A percentile compares a stretch with the other conserved stretches of the same genome.
phyloP scores from a whole-genome alignment of 2,888 invertebrate species.

The Gordius sp. region DNA sequence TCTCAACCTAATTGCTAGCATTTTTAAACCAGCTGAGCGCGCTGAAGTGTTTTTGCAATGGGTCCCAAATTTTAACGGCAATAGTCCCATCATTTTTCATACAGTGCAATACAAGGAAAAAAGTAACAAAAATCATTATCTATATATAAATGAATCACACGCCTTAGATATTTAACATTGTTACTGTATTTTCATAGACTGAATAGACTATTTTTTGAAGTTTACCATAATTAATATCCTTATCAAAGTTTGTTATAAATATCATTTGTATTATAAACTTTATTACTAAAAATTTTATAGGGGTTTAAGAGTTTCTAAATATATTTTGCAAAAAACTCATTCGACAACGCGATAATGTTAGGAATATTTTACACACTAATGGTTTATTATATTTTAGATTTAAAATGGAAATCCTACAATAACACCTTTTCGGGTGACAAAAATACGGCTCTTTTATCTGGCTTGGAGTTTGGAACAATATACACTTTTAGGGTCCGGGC shows the following conservation, averaged over 20 bases:
- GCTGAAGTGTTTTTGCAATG: conserved; percentile 66
- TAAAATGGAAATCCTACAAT: background rate
- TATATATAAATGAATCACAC: background rate
- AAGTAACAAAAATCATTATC: conserved; percentile 24
- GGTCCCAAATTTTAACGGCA: conserved; percentile 86
- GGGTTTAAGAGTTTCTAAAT: no score
- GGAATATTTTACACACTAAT: no score
- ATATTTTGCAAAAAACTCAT: no score
- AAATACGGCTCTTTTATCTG: background rate
- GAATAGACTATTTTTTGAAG: background rate
- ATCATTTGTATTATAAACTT: no score
- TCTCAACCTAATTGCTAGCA: conserved; percentile 51
- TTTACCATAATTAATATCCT: no score
- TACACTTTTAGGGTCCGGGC: conserved; percentile 63
- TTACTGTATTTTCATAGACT: background rate
- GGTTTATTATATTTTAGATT: no score
- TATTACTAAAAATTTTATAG: no score
- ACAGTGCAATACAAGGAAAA: conserved; percentile 35
- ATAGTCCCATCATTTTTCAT: conserved; percentile 69
- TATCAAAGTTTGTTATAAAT: no score
- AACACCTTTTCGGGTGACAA: background rate
- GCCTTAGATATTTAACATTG: background rate
- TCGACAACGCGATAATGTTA: no score
- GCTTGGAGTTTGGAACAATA: background rate
- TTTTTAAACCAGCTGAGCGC: conserved; percentile 44